Evolutionary conservation across 2,113 vertebrate species (phyloP), one percentile per base, ranked within the genome.

Genomic region (Elaphurus davidianus): DNA sequence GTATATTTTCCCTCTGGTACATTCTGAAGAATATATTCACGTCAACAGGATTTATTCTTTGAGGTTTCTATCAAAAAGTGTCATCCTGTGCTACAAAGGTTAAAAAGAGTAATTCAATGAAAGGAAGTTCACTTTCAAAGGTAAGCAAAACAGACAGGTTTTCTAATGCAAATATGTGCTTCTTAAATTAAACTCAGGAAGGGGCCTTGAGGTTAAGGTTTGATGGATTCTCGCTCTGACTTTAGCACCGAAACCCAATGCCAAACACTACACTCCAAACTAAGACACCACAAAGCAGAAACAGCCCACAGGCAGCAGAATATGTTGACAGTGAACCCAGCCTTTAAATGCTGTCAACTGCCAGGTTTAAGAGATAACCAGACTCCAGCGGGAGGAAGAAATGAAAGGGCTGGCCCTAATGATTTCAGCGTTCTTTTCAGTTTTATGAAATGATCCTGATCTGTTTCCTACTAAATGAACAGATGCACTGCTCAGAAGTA

Each of bases 41-140:
- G 15, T 90, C 82, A 87, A 90, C 4, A 81, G n/a, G 64, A 87
- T 45, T 94, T 95, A 93, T 33, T 90, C 27, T 96, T 62, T 87
- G 55, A 45, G 52, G 33, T 74, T 97, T 92, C 94, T 94, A 95
- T 94, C 84, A 86, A 21, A 30, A 78, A 76, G 79, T 76, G 43
- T 15, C 59, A 95, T 60, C 60, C 74, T 83, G 16, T 54, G 88
- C 36, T 95, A 71, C 55, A 91, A 94, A 94, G 55, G 60, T 76
- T 94, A 90, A 74, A 96, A 92, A 88, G 84, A 28, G 45, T 91
- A 96, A 97, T 92, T 78, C 64, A 90, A 21, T 86, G 43, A 96
- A 93, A 96, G 43, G 83, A 94, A 76, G 33, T 92, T 90, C 40
- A 30, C 36, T 78, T 94, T 92, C 74, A 91, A 95, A 86, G 45